Conservation (phyloP, 2,888 invertebrate species). For the Antitype chi region DNA sequence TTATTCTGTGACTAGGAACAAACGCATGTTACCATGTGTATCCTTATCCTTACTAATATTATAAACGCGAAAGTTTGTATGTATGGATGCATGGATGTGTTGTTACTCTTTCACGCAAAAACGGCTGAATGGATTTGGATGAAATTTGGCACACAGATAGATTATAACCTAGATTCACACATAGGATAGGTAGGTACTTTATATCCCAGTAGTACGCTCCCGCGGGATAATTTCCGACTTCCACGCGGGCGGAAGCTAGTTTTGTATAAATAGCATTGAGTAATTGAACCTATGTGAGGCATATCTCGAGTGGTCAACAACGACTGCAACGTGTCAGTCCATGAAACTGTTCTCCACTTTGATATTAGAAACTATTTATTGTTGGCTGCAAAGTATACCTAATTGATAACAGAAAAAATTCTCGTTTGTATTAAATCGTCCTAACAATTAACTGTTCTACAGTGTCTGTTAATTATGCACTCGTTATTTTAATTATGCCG, state of each 20-base stretch:
- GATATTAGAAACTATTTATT: constrained; percentile 48
- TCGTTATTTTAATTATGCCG: constrained; percentile 36
- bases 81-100: too few species aligned
- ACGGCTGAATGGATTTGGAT: too few species aligned
- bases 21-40: constrained; percentile 29
- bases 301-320: constrained; percentile 50
- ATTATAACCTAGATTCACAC: too few species aligned
- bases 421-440: constrained; percentile 42
- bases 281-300: constrained; percentile 32
- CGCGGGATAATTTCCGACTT: too few species aligned
- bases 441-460: constrained; percentile 39
- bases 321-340: constrained; percentile 27
- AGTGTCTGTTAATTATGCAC: constrained; percentile 22
- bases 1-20: constrained; percentile 30
- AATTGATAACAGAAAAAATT: constrained; percentile 52
- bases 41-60: too few species aligned
- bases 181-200: too few species aligned
- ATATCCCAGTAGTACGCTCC: too few species aligned
- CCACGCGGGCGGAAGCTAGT: too few species aligned
- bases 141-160: too few species aligned
- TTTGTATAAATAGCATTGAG: constrained; percentile 30
- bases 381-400: constrained; percentile 21
- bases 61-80: too few species aligned
- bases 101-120: too few species aligned
- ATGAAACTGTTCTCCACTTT: constrained; percentile 26